phyloP scores from a whole-genome alignment of 2,113 vertebrate genomes.

The Odocoileus virginianus region DNA sequence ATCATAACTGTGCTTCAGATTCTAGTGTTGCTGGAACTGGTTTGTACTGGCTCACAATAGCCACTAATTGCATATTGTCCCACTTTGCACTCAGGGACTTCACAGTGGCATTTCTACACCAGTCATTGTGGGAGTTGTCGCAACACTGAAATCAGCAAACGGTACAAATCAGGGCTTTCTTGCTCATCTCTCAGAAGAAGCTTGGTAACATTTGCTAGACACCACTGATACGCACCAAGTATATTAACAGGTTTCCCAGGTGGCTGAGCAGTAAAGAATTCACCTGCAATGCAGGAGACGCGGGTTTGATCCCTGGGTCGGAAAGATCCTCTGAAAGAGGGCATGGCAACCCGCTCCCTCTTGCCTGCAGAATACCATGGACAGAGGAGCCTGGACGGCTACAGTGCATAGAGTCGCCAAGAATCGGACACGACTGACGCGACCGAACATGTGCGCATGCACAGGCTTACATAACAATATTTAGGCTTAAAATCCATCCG shows the following conservation, averaged over 20 bases:
- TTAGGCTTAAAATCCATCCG: background rate
- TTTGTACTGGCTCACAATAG: background rate
- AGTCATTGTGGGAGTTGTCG: background rate
- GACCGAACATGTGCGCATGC: background rate
- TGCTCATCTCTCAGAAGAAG: background rate
- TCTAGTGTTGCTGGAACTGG: background rate
- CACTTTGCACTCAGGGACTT: background rate
- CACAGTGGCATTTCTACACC: background rate
- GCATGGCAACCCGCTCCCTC: background rate
- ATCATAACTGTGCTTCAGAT: background rate
- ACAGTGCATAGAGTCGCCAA: background rate
- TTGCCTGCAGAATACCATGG: background rate
- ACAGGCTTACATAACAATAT: background rate
- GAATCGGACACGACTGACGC: background rate
- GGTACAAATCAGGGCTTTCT: background rate
- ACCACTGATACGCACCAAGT: background rate
- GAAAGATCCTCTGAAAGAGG: background rate
- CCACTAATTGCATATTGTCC: background rate
- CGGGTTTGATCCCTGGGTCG: background rate
- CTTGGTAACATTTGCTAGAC: background rate
- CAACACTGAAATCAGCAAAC: background rate
- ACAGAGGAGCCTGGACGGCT: background rate
- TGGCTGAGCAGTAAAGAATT: background rate
- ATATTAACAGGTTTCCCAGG: background rate
- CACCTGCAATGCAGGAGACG: background rate